phyloP scores from a whole-genome alignment of 2,888 invertebrate species.

The Metallyticus violacea region DNA sequence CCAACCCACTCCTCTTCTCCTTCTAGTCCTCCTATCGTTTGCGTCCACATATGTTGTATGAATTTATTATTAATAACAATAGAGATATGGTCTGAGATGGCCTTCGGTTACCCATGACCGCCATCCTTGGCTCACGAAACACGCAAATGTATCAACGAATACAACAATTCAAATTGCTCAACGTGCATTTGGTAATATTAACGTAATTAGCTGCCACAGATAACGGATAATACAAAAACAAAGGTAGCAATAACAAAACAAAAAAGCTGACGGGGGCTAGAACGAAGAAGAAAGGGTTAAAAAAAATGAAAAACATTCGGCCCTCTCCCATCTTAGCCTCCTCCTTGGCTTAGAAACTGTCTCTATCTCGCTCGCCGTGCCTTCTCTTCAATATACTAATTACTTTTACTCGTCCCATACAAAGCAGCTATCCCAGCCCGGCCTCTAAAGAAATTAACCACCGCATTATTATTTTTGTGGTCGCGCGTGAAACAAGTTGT shows the following conservation, averaged over 20 bases:
- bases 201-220: conserved; percentile 10
- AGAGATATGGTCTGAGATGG: background rate
- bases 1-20: background rate
- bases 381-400: conserved; percentile 1
- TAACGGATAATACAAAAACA: background rate
- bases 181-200: background rate
- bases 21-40: no score
- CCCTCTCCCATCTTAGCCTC: background rate
- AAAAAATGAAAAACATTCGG: background rate
- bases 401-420: background rate
- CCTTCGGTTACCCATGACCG: background rate
- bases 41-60: background rate
- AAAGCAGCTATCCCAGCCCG: background rate
- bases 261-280: background rate
- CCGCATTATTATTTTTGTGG: background rate
- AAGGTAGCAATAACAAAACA: background rate
- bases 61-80: conserved; percentile 22
- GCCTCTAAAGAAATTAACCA: background rate
- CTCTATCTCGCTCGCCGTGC: background rate
- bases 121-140: background rate
- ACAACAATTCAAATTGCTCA: background rate
- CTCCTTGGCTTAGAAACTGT: background rate
- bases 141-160: background rate
- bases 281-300: background rate
- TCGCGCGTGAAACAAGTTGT: background rate